Percentiles rank a stretch among this genome's conserved stretches.
phyloP scores from a whole-genome alignment of 2,888 invertebrate genomes.

The Coelogynopora nodosa region DNA sequence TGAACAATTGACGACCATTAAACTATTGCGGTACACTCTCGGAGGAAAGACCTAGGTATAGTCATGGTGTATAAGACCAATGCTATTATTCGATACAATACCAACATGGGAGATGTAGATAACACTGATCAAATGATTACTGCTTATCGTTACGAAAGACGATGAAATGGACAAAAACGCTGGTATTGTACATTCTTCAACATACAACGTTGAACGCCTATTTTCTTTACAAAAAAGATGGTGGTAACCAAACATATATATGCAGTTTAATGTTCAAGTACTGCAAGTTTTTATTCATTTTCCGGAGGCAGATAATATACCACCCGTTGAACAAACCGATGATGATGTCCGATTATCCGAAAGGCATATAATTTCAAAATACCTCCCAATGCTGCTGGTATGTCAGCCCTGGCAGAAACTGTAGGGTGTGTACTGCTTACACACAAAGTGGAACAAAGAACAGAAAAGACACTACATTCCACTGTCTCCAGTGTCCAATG shows the following conservation, averaged over 20 bases:
- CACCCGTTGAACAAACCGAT: neutral
- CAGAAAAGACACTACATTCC: conserved; percentile 5
- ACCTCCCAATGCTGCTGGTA: too few species aligned
- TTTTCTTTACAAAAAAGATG: neutral
- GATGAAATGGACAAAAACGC: conserved; percentile 36
- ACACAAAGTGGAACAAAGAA: neutral
- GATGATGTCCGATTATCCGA: neutral
- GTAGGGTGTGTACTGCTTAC: neutral
- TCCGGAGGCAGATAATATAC: neutral
- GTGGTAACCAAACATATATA: neutral
- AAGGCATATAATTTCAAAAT: too few species aligned
- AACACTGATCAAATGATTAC: conserved; percentile 29
- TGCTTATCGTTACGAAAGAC: conserved; percentile 12
- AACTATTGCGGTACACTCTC: too few species aligned
- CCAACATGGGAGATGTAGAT: conserved; percentile 37
- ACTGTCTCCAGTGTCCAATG: neutral
- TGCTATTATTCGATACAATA: conserved; percentile 33
- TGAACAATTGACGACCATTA: neutral
- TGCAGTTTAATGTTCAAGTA: neutral
- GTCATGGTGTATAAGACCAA: neutral
- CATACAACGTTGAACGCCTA: conserved; percentile 15
- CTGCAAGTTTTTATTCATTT: neutral
- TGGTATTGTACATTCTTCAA: neutral
- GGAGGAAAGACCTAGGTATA: neutral
- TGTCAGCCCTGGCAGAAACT: conserved; percentile 4